These are phyloP conservation scores for Eurystomus glaucurus DNA, from an alignment of 2,797 vertebrate genomes.

Conservation along the genomic window DNA sequence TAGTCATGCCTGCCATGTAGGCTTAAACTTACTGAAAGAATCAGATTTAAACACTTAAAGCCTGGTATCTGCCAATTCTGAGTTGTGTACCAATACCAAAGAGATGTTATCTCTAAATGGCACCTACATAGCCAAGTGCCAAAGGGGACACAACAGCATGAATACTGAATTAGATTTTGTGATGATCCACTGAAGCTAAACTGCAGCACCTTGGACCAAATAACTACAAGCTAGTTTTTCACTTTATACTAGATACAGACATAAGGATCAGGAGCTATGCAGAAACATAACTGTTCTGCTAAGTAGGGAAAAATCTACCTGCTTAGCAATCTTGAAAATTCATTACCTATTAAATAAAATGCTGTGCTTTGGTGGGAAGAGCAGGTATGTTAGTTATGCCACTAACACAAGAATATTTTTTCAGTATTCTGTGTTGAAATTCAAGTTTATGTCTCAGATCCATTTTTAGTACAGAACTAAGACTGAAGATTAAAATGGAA, in stretches of 20 bases:
- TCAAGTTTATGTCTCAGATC: neutral
- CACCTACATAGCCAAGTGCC: neutral
- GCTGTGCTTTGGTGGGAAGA: neutral
- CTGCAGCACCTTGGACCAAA: neutral
- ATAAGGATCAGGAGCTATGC: neutral
- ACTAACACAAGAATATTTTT: neutral
- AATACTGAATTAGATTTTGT: neutral
- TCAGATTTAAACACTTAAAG: neutral
- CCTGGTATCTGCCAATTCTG: neutral
- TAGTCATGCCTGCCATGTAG: neutral
- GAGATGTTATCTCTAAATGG: neutral
- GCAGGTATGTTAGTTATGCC: neutral
- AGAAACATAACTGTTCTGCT: neutral
- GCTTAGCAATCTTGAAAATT: neutral
- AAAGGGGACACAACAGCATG: rapidly evolving
- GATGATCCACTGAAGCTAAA: neutral
- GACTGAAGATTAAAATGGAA: neutral
- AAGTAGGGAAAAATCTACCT: neutral
- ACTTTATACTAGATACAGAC: neutral
- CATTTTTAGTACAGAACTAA: neutral
- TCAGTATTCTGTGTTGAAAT: neutral
- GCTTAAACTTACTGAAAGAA: neutral
- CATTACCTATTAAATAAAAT: neutral
- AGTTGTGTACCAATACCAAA: neutral
- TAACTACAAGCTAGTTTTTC: neutral